Evolutionary conservation across 2,113 vertebrate genomes (phyloP), one percentile per base, ranked within the genome.

Genomic region (Chascanopsetta lugubris): DNA sequence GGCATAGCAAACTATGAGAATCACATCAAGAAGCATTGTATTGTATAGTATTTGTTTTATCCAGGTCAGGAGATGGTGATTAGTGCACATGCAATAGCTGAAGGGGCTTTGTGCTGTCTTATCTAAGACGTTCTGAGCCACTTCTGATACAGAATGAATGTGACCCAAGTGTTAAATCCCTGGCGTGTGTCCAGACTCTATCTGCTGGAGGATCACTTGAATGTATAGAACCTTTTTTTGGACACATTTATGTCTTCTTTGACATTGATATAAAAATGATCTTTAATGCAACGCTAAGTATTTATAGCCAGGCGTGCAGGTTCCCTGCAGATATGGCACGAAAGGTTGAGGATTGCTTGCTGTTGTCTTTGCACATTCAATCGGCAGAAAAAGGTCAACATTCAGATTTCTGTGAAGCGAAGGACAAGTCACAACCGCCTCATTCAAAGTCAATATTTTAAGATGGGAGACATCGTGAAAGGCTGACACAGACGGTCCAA

Each of bases 21-120:
- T 77, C 54, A 50, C 49, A 36, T 59, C 64, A 49, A 70, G 68
- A 59, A 53, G 51, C 49, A 54, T 61, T 73, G 45, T 34, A 67
- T 83, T 47, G 51, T 46, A 54, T 61, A 70, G 45, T 34, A 67
- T 83, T 47, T 49, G 59, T 43, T 62, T 47, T 63, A 5, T 61
- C 18, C 51, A 36, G 71, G 56, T 70, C 60, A 75, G 29, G 51
- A 53, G 58, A 26, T 29, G 74, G 26, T 62, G 43, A 62, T 77
- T 56, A 53, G 47, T 43, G 32, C 18, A 61, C 59, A 49, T 17
- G 59, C 48, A 55, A 61, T 42, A 42, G 56, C 42, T 66, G 71
- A n/a, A 20, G 62, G 34, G 15, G 51, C 30, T 64, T 54, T 64
- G 49, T 56, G 38, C 51, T 50, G 24, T 63, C 45, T 71, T 66